Base-by-base conservation (phyloP, 2,888 invertebrate species). In the Drosophila sordidula region DNA sequence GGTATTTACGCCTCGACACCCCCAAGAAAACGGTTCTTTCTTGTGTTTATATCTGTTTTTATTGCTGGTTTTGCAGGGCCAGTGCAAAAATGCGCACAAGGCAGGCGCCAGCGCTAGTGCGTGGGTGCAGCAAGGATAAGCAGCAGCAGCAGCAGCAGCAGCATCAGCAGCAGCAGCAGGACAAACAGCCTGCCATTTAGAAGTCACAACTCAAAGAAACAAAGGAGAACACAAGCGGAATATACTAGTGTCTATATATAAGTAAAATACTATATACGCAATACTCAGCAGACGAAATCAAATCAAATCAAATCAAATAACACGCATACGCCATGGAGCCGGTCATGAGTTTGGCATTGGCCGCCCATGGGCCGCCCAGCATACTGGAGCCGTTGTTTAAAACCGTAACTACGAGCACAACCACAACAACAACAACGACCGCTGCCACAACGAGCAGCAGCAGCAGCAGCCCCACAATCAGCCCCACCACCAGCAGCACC, bases 361-460 rank as follows among this genome's bases (percentile, higher is more conserved):
- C 90, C 32, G 91, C 90, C 55, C 91, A 91, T 61, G 91, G 90
- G 22, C 91, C 91, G 75, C 91, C 91, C 71, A 91, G 81, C 80
- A 91, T 91, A 80, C 79, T 91, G 74, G 91, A 91, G 77, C 91
- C 91, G 70, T 70, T 91, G 69, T 91, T 91, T 80, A 89, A 89
- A 72, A 89, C 91, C 75, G 91, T 88, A 67, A 91, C 90, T 52
- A 90, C 90, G 68, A 90, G 87, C 41, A 87, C 91, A 42, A 90
- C 87, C 47, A 88, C 91, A 46, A 90, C 91, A 52, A 90, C 90
- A 18, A 90, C 90, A 9, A 89, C 89, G 12, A 89, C 90, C 22
- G 79, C 88, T 29, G 75, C 90, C 12, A 87, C 90, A 38, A 73
- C 80, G 11, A 82, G 83, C 45, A 82, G 79, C 44, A 70, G 80